These are phyloP conservation scores for Leptodirus hochenwartii DNA, from an alignment of 2,888 invertebrate species.

Conservation along the genomic window DNA sequence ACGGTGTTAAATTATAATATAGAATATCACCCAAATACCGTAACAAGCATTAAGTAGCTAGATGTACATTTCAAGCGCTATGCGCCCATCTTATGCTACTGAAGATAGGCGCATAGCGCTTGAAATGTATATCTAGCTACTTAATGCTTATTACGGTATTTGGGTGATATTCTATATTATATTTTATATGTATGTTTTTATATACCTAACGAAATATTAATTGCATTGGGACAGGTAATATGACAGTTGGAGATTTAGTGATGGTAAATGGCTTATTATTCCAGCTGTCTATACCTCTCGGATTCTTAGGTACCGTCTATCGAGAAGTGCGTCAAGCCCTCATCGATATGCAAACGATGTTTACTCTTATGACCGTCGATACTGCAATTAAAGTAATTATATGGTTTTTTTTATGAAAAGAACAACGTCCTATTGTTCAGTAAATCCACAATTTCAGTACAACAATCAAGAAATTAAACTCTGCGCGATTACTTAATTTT, in stretches of 20 bases:
- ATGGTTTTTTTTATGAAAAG: no score
- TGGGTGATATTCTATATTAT: no score
- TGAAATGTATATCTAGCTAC: no score
- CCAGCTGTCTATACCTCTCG: constrained; percentile 91
- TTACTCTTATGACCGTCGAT: constrained; percentile 80
- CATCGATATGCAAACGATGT: constrained; percentile 98
- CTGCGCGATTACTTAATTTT: neutral
- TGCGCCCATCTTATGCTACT: no score
- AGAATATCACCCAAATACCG: no score
- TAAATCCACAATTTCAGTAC: no score
- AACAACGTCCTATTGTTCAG: constrained; percentile 4
- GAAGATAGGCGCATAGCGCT: no score
- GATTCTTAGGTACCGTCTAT: constrained; percentile 96
- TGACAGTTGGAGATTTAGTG: constrained; percentile 96
- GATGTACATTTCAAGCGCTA: no score
- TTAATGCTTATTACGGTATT: no score
- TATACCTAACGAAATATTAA: constrained; percentile 1
- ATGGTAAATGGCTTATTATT: constrained; percentile 97
- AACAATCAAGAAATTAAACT: constrained; percentile 1
- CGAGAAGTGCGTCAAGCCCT: constrained; percentile 92
- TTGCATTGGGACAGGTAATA: constrained; percentile 41
- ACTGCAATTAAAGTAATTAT: constrained; percentile 49
- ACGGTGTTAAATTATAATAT: no score
- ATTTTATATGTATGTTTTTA: constrained; percentile 1
- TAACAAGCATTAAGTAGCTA: no score